Evolutionary conservation across 2,888 invertebrate species (phyloP).

Genomic region (Alloplasta piceator): DNA sequence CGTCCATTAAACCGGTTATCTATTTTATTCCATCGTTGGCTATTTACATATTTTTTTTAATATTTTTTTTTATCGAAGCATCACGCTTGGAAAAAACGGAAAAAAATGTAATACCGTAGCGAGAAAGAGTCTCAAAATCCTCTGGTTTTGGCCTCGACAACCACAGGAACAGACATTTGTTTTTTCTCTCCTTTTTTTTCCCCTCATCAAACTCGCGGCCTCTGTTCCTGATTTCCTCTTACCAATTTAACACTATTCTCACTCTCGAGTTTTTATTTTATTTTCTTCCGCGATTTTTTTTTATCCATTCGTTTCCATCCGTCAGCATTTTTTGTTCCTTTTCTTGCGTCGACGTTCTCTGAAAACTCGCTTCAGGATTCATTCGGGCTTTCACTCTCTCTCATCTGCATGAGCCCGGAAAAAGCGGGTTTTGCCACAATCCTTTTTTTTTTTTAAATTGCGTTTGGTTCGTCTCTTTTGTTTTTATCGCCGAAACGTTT

Average conservation of each 20-base stretch:
- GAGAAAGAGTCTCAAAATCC: neutral
- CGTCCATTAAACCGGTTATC: constrained; percentile 37
- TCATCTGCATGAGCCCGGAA: constrained; percentile 8
- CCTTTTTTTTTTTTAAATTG: constrained; percentile 1
- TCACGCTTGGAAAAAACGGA: neutral
- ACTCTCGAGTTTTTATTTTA: constrained; percentile 18
- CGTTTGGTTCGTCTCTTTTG: neutral
- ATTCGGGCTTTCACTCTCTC: constrained; percentile 22
- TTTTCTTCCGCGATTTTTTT: constrained; percentile 18
- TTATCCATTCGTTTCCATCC: constrained; percentile 25
- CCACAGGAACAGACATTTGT: constrained; percentile 19
- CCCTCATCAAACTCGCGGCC: neutral
- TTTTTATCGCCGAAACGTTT: neutral
- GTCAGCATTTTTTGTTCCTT: constrained; percentile 45
- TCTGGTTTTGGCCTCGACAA: constrained; percentile 23
- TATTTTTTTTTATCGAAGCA: neutral
- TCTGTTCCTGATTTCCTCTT: constrained; percentile 14
- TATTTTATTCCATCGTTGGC: constrained; percentile 9
- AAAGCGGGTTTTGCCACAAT: constrained; percentile 24
- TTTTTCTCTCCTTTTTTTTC: constrained; percentile 23
- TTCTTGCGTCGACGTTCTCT: constrained; percentile 21
- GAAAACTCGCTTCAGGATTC: constrained; percentile 35
- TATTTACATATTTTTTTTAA: constrained; percentile 33
- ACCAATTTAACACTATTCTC: constrained; percentile 20
- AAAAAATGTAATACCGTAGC: constrained; percentile 26